These are phyloP conservation scores for Stenichneumon culpator DNA, from an alignment of 2,888 invertebrate species.

Conservation along the genomic window DNA sequence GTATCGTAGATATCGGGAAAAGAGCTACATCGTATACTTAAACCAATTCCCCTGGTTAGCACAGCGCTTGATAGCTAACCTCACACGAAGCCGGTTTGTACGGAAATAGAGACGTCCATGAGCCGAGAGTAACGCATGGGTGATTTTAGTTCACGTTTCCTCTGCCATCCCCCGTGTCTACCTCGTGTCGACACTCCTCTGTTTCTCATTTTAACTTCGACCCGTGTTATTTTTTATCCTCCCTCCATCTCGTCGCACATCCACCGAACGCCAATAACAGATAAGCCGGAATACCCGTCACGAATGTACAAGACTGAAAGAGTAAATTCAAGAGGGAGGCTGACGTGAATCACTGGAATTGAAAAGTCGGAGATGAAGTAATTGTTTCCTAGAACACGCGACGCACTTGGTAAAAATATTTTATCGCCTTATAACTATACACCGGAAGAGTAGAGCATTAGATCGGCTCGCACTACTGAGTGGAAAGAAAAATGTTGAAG, in stretches of 20 bases:
- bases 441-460: not conserved
- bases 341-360: not conserved
- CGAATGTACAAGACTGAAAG: slow-evolving; percentile 11
- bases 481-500: not conserved
- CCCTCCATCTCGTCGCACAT: not conserved
- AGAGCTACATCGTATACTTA: slow-evolving; percentile 28
- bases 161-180: not conserved
- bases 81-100: slow-evolving; percentile 35
- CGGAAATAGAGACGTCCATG: slow-evolving; percentile 27
- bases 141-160: slow-evolving; percentile 24
- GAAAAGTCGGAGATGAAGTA: not conserved
- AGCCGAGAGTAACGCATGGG: slow-evolving; percentile 10
- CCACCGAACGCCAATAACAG: slow-evolving; percentile 39
- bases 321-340: not conserved
- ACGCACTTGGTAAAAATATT: not conserved
- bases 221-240: slow-evolving; percentile 4
- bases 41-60: slow-evolving; percentile 40
- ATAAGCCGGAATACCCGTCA: slow-evolving; percentile 25
- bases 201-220: not conserved
- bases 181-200: not conserved
- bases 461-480: not conserved
- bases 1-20: slow-evolving; percentile 19
- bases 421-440: not conserved
- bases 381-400: not conserved
- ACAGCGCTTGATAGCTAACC: slow-evolving; percentile 29